phyloP scores from a whole-genome alignment of 2,113 vertebrate genomes.

The Solea senegalensis region DNA sequence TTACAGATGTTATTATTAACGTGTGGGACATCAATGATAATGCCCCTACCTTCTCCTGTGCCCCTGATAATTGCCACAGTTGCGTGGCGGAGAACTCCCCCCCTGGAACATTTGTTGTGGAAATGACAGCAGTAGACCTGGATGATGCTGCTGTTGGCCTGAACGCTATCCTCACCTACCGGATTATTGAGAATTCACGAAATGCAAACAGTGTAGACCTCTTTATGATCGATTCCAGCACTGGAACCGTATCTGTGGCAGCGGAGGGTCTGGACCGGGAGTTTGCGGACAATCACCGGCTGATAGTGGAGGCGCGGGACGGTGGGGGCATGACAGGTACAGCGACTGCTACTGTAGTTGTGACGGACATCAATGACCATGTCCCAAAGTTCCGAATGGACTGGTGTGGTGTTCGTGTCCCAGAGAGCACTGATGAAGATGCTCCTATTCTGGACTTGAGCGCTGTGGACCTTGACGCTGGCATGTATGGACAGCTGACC shows the following conservation, averaged over 20 bases:
- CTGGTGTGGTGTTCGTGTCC: constrained; percentile 76
- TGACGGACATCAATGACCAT: constrained; percentile 88
- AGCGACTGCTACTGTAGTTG: constrained; percentile 82
- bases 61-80: constrained; percentile 83
- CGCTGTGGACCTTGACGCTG: constrained; percentile 83
- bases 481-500: constrained; percentile 79
- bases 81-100: constrained; percentile 86
- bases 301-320: constrained; percentile 87
- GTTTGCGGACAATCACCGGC: constrained; percentile 73
- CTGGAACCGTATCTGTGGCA: constrained; percentile 83
- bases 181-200: constrained; percentile 78
- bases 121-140: constrained; percentile 86
- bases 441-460: constrained; percentile 82
- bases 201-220: constrained; percentile 61
- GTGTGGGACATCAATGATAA: constrained; percentile 93
- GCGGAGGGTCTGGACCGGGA: constrained; percentile 85
- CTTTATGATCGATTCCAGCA: constrained; percentile 85
- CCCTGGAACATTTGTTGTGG: constrained; percentile 83
- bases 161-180: constrained; percentile 87
- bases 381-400: constrained; percentile 82
- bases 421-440: constrained; percentile 79
- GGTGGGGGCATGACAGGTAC: constrained; percentile 87
- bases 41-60: constrained; percentile 82
- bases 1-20: constrained; percentile 90
- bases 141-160: constrained; percentile 87